Conservation (phyloP, 2,797 vertebrate genomes). For the Alcedo atthis region DNA sequence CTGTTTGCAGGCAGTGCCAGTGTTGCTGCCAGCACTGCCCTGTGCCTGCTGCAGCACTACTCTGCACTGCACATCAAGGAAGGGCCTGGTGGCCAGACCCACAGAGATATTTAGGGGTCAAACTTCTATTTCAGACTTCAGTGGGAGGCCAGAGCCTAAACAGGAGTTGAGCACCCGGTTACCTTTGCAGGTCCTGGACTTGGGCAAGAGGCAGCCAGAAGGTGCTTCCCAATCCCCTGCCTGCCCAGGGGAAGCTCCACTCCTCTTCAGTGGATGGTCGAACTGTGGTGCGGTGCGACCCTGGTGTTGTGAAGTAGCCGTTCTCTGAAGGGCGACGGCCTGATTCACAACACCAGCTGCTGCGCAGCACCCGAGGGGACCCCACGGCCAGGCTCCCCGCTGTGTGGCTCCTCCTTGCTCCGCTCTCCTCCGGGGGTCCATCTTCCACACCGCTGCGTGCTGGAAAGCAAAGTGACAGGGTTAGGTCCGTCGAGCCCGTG, state of each 20-base stretch:
- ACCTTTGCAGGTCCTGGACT: slow-evolving; percentile 63
- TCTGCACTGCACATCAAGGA: not conserved
- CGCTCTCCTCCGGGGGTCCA: not conserved
- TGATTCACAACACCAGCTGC: slow-evolving; percentile 99
- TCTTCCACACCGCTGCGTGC: accelerated
- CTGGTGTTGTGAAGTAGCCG: slow-evolving; percentile 99
- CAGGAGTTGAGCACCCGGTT: slow-evolving; percentile 63
- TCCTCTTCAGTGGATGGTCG: not conserved
- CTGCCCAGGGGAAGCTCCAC: not conserved
- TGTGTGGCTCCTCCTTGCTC: not conserved
- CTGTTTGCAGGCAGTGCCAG: not conserved
- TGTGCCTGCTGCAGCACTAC: not conserved
- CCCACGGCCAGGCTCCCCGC: not conserved
- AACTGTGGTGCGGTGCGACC: slow-evolving; percentile 82
- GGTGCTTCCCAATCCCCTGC: not conserved
- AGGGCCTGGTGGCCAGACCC: slow-evolving; percentile 34
- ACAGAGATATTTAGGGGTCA: slow-evolving; percentile 62
- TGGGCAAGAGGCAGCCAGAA: not conserved
- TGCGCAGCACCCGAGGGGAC: slow-evolving; percentile 80
- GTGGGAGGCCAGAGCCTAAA: slow-evolving; percentile 51
- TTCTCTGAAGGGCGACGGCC: slow-evolving; percentile 88
- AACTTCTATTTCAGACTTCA: slow-evolving; percentile 66
- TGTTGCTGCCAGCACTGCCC: not conserved
- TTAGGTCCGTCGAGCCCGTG: not conserved
- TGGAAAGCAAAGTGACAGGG: slow-evolving; percentile 46